Evolutionary conservation across 2,113 vertebrate genomes (phyloP).

Genomic region (Pseudorasbora parva): DNA sequence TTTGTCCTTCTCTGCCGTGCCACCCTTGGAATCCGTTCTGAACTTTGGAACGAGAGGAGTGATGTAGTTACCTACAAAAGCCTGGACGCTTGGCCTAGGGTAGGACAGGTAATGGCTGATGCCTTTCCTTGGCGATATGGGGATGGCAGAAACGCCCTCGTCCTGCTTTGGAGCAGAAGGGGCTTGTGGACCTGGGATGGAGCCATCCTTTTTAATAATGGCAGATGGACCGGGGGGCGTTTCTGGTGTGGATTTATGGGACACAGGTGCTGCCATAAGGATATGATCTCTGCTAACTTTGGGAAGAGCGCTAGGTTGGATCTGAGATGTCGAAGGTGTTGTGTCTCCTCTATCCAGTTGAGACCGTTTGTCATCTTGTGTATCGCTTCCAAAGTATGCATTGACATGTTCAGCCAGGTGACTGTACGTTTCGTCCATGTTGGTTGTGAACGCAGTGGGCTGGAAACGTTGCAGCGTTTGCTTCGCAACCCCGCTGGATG

Average conservation of each 20-base stretch:
- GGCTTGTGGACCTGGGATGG: neutral
- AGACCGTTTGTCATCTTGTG: slow-evolving; percentile 59
- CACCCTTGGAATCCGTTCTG: slow-evolving; percentile 78
- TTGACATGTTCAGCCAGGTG: slow-evolving; percentile 88
- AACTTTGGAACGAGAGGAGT: slow-evolving; percentile 90
- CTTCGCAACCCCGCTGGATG: slow-evolving; percentile 64
- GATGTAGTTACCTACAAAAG: slow-evolving; percentile 93
- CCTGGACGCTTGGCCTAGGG: slow-evolving; percentile 89
- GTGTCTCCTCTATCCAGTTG: slow-evolving; percentile 53
- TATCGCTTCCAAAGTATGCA: slow-evolving; percentile 79
- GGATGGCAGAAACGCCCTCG: slow-evolving; percentile 1
- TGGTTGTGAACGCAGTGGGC: slow-evolving; percentile 78
- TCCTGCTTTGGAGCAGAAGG: slow-evolving; percentile 32
- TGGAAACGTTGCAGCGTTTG: slow-evolving; percentile 79
- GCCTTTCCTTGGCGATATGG: slow-evolving; percentile 81
- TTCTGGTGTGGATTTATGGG: slow-evolving; percentile 39
- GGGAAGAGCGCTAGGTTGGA: neutral
- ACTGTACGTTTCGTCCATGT: slow-evolving; percentile 89
- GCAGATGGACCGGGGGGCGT: slow-evolving; percentile 1
- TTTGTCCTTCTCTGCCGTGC: slow-evolving; percentile 62
- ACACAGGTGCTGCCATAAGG: slow-evolving; percentile 60
- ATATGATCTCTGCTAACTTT: slow-evolving; percentile 38
- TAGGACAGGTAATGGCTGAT: slow-evolving; percentile 89
- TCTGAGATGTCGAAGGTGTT: neutral
- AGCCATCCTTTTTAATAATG: slow-evolving; percentile 33